Base-by-base conservation (phyloP, 2,888 invertebrate species). In the Trissolcus brochymenae region DNA sequence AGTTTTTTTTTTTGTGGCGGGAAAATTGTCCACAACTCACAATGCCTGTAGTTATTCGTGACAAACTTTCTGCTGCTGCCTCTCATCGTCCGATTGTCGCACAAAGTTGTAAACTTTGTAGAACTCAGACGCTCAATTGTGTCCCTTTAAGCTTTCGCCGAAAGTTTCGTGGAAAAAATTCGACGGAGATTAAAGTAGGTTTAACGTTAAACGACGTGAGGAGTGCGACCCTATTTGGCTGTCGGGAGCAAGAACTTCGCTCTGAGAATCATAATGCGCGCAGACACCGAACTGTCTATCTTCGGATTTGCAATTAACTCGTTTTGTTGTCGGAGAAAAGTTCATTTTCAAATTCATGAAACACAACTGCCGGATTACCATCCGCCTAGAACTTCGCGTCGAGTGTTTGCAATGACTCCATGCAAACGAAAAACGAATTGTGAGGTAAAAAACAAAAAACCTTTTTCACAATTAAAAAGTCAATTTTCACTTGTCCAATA, bases 121-220 rank as follows among this genome's bases (percentile, higher is more conserved):
- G 62, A 76, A 76, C 71, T 76, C 57, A 67, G 67, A 67, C 67
- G 57, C 49, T 53, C 72, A 72, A 72, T 72, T 77, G 77, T 68
- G 77, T 68, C 73, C 65, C 65, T 66, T 65, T 78, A 78, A 78
- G 77, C 73, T 74, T 70, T 53, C 68, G 41, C 4, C 55, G 65
- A 53, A 77, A 73, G 66, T 73, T 77, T 73, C 21, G 56, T 40
- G 61, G 14, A 78, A 73, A 68, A 51, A 78, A 65, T 78, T 78
- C 70, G 70, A 65, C 61, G 61, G 64, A 62, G 77, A 78, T 73
- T 78, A 78, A 73, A 78, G 78, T 70, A 70, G 78, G 73, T 74
- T 78, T 74, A 78, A 78, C 74, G 71, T 71, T 78, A 74, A 78
- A 74, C 74, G 78, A 78, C 78, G 70, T 71, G 62, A 74, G 66